Base-by-base conservation (phyloP, 2,888 invertebrate species). In the Caenorhabditis panamensis region DNA sequence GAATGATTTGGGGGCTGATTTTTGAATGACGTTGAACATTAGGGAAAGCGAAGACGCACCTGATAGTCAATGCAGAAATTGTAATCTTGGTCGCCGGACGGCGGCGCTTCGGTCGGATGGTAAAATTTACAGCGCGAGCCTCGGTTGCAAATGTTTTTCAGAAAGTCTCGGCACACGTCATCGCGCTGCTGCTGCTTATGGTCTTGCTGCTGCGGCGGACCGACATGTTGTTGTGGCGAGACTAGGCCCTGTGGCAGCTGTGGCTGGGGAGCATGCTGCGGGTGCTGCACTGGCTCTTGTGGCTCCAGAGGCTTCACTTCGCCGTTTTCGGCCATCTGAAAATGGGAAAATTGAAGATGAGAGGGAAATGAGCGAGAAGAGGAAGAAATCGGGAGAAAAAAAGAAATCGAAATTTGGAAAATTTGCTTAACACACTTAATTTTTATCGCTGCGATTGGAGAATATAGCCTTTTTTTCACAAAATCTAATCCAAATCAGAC, bases 1-100 rank as follows among this genome's bases (percentile, higher is more conserved):
- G 31, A n/a, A n/a, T n/a, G n/a, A n/a, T n/a, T 44, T 44, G 13
- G 44, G 44, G 44, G 26, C 9, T 13, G 6, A 13, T 53, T 31
- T 31, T 31, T 31, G 28, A 11, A 26, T 5, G n/a, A n/a, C n/a
- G n/a, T n/a, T n/a, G n/a, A n/a, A 18, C 20, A 58, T 37, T 53
- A 56, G 47, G 37, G 56, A 16, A 54, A 41, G 6, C 44, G 20
- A 0, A 8, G 51, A 77, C 79, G 62, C 82, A 88, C 89, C 88
- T 95, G 95, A 86, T 91, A 93, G 88, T 93, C 93, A 88, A 93
- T 93, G 89, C 93, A 93, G 89, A 93, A 93, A 44, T 92, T 91
- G 66, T 91, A 88, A 67, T 91, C 91, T 26, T 88, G 63, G 36
- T 75, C 79, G 68, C 73, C 44, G 49, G 72, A 36, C 90, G 91